Base-by-base conservation (phyloP, 2,888 invertebrate genomes). In the Beris chalybata region DNA sequence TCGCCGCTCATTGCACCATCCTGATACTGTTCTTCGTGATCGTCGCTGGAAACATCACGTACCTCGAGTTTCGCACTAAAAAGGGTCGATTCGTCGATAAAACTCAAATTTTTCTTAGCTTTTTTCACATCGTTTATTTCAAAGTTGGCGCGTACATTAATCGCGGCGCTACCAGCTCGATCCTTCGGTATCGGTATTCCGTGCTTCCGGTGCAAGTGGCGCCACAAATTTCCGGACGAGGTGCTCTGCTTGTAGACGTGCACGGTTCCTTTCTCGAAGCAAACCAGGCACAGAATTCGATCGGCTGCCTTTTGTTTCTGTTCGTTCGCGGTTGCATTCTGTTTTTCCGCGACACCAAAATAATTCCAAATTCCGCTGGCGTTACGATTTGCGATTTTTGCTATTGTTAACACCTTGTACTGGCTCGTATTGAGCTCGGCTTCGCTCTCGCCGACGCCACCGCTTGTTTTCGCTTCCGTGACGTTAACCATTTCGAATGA, bases 231-330 rank as follows among this genome's bases (percentile, higher is more conserved):
- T 1, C 70, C 70, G 0, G 71, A 71, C 0, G 71, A 71, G 4
- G 71, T 71, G 50, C 69, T 71, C 5, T 67, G 67, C 12, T 69
- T 70, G 58, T 71, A 71, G 5, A 71, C 69, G 63, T 71, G 71
- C 0, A 71, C 70, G 5, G 65, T 66, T 11, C 65, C 69, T 13
- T 70, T 70, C 4, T 55, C 22, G 52, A 69, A 71, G 29, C 71
- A 71, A 11, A 71, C 11, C 58, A 71, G 64, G 30, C 71, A 71
- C 0, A 71, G 65, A 48, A 71, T 65, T 15, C 71, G 57, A 45
- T 71, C 70, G n/a, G 48, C n/a, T 13, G 13, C 48, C 9, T n/a
- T 9, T 6, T 48, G 48, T 48, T 48, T 48, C 12, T 13, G 48
- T 48, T 48, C 48, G 2, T 1, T 15, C 5, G n/a, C 2, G 1